Evolutionary conservation across 2,888 invertebrate genomes (phyloP).

Genomic region (Cephonodes hylas): DNA sequence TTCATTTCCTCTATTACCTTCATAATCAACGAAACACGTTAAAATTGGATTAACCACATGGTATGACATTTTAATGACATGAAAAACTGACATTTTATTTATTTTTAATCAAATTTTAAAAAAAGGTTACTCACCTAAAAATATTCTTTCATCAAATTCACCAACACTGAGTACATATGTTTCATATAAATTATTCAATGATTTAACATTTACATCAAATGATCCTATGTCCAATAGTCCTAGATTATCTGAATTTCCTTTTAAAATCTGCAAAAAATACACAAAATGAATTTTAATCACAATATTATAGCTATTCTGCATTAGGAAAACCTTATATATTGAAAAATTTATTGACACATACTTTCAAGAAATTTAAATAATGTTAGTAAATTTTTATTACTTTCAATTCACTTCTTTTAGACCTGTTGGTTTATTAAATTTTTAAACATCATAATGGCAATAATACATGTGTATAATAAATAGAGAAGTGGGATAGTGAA

Average conservation of each 20-base stretch:
- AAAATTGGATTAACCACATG: constrained; percentile 48
- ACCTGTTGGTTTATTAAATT: too few relatives aligned
- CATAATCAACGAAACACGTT: constrained; percentile 45
- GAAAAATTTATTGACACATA: too few relatives aligned
- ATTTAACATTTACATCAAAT: constrained; percentile 93
- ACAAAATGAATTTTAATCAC: too few relatives aligned
- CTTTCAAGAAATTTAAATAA: too few relatives aligned
- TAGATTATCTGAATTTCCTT: constrained; percentile 86
- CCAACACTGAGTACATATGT: constrained; percentile 94
- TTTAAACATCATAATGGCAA: too few relatives aligned
- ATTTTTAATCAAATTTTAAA: constrained; percentile 8
- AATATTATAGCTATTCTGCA: too few relatives aligned
- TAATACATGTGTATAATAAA: too few relatives aligned
- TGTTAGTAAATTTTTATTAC: too few relatives aligned
- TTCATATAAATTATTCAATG: constrained; percentile 93
- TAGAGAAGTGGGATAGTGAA: too few relatives aligned
- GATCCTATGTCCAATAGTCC: constrained; percentile 89
- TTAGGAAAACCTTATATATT: too few relatives aligned
- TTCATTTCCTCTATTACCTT: constrained; percentile 26
- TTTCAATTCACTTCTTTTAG: too few relatives aligned
- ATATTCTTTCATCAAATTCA: constrained; percentile 98
- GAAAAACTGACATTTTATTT: constrained; percentile 13
- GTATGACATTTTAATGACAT: constrained; percentile 35
- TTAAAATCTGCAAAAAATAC: constrained; percentile 81
- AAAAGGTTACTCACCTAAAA: constrained; percentile 84